Evolutionary conservation across 2,888 invertebrate genomes (phyloP), one percentile per base, ranked within the genome.

Genomic region (Hedya salicella): DNA sequence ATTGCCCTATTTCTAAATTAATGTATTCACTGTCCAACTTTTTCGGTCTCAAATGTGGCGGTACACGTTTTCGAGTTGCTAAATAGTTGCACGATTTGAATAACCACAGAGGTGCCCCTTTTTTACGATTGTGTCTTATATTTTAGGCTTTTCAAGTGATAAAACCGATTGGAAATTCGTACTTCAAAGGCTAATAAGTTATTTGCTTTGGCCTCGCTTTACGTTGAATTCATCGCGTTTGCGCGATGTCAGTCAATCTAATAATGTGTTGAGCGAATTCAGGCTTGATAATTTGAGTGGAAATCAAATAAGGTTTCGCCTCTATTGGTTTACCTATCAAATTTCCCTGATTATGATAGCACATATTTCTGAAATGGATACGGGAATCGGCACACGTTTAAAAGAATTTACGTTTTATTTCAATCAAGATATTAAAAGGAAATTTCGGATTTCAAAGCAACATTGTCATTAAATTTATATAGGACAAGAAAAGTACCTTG

Each of bases 11-110:
- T 30, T 49, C 60, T 44, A 30, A 63, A 63, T 63, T 57, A 63
- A 50, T 50, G 56, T 57, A 57, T 50, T 63, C 56, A 63, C 56
- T 46, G 49, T 49, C 32, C 49, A 63, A 56, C 53, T 57, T 63
- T 63, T 57, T 40, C 40, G 32, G 19, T 21, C 36, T n/a, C 56
- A 19, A 56, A 40, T 30, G 25, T 44, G n/a, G 30, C 53, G 44
- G 44, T n/a, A 36, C 36, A 36, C 25, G 25, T 25, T 25, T 54
- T 54, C 17, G 40, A 46, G 56, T 54, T 54, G 11, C 8, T 52
- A 46, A 59, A 65, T 59, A 59, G 52, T 59, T 59, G 32, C 25
- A 30, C 25, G 17, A 17, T 53, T 59, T 36, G 32, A 42, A 52
- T 44, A 52, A 36, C 44, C 46, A 32, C 44, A 25, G 62, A 36